A percentile compares a stretch with the other conserved stretches of the same genome.
phyloP scores from a whole-genome alignment of 2,113 vertebrate genomes.

The Maccullochella peelii region DNA sequence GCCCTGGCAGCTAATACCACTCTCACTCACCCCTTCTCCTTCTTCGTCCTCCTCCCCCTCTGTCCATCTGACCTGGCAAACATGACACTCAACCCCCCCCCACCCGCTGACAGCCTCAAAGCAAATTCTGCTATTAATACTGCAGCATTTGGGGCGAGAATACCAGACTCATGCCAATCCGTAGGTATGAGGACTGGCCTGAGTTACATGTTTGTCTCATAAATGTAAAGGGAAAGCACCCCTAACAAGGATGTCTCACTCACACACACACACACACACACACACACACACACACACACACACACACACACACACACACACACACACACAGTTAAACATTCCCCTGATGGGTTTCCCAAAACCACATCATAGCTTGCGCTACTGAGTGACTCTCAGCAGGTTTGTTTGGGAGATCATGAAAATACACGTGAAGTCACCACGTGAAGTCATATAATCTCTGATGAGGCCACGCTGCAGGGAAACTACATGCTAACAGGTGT shows the following conservation, averaged over 20 bases:
- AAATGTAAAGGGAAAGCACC: conserved; percentile 30
- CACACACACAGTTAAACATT: not conserved
- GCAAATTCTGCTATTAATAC: conserved; percentile 84
- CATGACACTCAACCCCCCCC: conserved; percentile 56
- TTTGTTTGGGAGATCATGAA: not conserved
- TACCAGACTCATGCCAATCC: conserved; percentile 44
- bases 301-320: not conserved
- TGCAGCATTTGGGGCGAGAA: conserved; percentile 61
- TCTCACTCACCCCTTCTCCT: not conserved
- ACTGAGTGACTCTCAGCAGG: not conserved
- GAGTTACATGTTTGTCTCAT: conserved; percentile 29
- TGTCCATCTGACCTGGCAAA: conserved; percentile 64
- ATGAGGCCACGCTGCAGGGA: not conserved
- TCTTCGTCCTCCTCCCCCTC: not conserved
- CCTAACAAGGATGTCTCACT: not conserved
- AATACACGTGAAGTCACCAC: conserved; percentile 30
- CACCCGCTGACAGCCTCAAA: conserved; percentile 74
- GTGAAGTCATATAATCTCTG: conserved; percentile 29
- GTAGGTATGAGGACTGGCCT: conserved; percentile 18
- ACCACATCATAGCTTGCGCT: too few relatives aligned
- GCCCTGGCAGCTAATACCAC: conserved; percentile 4
- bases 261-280: too few relatives aligned
- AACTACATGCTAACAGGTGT: conserved; percentile 32
- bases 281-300: not conserved
- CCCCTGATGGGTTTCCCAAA: not conserved